Evolutionary conservation across 2,797 vertebrate species (phyloP), one percentile per base, ranked within the genome.

Genomic region (Mus minutoides): DNA sequence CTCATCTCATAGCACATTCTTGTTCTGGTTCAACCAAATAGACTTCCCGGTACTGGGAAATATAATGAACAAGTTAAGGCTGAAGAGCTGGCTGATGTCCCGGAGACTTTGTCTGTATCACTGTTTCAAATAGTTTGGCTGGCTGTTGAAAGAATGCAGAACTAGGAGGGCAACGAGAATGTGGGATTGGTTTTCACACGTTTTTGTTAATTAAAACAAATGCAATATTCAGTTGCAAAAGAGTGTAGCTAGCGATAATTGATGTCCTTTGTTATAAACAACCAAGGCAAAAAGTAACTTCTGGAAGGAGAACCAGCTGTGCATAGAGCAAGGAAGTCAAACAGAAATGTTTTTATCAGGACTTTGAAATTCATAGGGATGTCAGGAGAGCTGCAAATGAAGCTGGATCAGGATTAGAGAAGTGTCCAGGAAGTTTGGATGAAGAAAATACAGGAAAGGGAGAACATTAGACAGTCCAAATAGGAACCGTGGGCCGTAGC

Each of bases 61-160:
- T 97, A 88, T 91, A 96, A 90, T 62, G 96, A 97, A 90, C 56
- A 93, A 96, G 79, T 85, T 79, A 95, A 97, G 97, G 13, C 96
- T 95, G 37, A 91, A 88, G 87, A 85, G 6, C 64, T 98, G 98
- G 98, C 97, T 91, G 83, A 86, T 80, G 77, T 98, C 98, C 98
- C 98, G 97, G 98, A 98, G 98, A 96, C 90, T 88, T 84, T 95
- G 97, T 98, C 97, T 98, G 98, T 90, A 43, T 97, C 97, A 84
- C 84, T 92, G 94, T 96, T 96, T 97, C 95, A 95, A 97, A 98
- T 97, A 98, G 92, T 96, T 98, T 96, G 95, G 91, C 94, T 95
- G 97, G 98, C 95, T 96, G n/a, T 0, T 40, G 94, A 97, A 96
- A 97, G 96, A 94, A 97, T 85, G 90, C 88, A 96, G 96, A 98